Evolutionary conservation across 2,888 invertebrate species (phyloP).

Genomic region (Lepas anatifera): DNA sequence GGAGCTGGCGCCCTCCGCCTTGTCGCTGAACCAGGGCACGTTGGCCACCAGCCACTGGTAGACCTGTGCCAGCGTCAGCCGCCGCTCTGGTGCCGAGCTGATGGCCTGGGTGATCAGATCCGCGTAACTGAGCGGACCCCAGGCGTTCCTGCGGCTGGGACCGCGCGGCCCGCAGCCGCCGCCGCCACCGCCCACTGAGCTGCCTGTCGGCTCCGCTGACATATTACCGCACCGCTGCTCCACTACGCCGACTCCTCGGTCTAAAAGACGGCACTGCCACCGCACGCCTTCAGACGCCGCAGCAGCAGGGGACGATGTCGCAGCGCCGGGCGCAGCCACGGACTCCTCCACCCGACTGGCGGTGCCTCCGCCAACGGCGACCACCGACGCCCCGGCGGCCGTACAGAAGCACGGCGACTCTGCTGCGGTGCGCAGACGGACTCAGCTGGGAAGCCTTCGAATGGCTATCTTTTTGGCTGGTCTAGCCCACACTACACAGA

Average conservation of each 20-base stretch:
- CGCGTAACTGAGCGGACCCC: conserved; percentile 97
- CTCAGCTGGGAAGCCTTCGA: too few species aligned
- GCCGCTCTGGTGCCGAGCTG: conserved; percentile 84
- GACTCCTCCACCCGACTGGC: too few species aligned
- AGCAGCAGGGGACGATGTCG: too few species aligned
- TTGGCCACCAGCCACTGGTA: conserved; percentile 99
- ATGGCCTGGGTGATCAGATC: conserved; percentile 99
- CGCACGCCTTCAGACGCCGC: background rate
- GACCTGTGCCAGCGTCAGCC: conserved; percentile 94
- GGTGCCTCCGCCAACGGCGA: too few species aligned
- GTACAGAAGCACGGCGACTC: too few species aligned
- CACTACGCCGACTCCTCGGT: background rate
- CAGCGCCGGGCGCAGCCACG: too few species aligned
- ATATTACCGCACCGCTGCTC: background rate
- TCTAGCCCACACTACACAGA: too few species aligned
- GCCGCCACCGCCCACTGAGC: background rate
- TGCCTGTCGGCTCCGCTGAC: background rate
- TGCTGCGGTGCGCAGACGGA: too few species aligned
- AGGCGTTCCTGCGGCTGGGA: conserved; percentile 86
- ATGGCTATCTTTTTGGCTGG: too few species aligned
- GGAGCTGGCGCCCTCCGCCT: conserved; percentile 97
- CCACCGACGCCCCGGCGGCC: too few species aligned
- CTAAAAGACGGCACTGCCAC: background rate
- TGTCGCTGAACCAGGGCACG: conserved; percentile 98
- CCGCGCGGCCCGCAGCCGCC: too few species aligned